A percentile compares a stretch with the other conserved stretches of the same genome.
phyloP scores from a whole-genome alignment of 2,888 invertebrate species.

The Coelogynopora nodosa region DNA sequence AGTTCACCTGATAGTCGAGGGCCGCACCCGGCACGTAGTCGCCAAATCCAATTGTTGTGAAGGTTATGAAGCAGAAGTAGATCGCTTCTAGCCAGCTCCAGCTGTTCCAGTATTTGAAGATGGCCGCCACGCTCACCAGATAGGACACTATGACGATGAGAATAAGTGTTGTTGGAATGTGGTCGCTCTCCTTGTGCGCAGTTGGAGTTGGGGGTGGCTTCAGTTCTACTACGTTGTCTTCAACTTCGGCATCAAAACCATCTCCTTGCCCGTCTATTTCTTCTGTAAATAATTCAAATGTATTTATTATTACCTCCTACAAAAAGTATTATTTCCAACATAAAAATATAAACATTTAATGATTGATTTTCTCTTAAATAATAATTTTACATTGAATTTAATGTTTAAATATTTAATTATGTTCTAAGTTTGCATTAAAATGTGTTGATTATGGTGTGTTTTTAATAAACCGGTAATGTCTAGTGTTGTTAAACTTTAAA shows the following conservation, averaged over 20 bases:
- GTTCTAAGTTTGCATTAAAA: too few relatives aligned
- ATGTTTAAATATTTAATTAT: too few relatives aligned
- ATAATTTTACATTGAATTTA: too few relatives aligned
- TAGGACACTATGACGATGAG: conserved; percentile 45
- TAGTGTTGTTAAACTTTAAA: too few relatives aligned
- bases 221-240: background rate
- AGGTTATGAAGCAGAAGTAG: conserved; percentile 48
- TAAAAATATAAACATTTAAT: too few relatives aligned
- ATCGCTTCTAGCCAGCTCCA: conserved; percentile 46
- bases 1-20: conserved; percentile 27
- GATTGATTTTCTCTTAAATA: too few relatives aligned
- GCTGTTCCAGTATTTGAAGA: conserved; percentile 46
- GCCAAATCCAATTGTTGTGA: conserved; percentile 48
- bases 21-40: conserved; percentile 40
- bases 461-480: too few relatives aligned
- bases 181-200: background rate
- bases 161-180: conserved; percentile 46
- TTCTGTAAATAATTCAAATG: too few relatives aligned
- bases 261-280: background rate
- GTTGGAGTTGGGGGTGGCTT: background rate
- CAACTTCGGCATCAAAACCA: background rate
- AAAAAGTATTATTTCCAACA: too few relatives aligned
- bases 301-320: too few relatives aligned
- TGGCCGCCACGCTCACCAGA: conserved; percentile 44
- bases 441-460: too few relatives aligned